Evolutionary conservation across 2,113 vertebrate species (phyloP).

Genomic region (Chrysochloris asiatica): DNA sequence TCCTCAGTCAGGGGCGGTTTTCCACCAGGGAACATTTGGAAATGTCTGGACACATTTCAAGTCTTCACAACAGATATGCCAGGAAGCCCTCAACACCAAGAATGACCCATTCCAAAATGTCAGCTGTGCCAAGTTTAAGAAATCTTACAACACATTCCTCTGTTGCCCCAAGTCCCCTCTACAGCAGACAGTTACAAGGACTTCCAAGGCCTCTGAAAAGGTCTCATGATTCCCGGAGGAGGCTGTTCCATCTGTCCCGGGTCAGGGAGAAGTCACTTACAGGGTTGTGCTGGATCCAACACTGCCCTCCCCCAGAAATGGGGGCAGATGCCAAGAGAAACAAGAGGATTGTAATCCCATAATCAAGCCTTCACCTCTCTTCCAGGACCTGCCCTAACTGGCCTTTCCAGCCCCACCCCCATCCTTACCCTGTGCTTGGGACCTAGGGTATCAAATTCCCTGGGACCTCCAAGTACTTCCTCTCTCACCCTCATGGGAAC

Average conservation of each 20-base stretch:
- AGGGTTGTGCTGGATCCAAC: not conserved
- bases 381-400: slow-evolving; percentile 6
- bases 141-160: too few species aligned
- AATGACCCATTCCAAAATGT: not conserved
- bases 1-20: not conserved
- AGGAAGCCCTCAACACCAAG: not conserved
- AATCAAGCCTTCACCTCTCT: not conserved
- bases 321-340: slow-evolving; percentile 14
- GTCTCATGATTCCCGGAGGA: not conserved
- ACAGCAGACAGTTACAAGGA: not conserved
- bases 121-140: not conserved
- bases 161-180: not conserved
- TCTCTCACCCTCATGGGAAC: not conserved
- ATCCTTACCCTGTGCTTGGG: not conserved
- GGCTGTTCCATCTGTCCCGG: not conserved
- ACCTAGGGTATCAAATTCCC: slow-evolving; percentile 28
- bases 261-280: not conserved
- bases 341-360: not conserved
- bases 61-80: not conserved
- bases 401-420: slow-evolving; percentile 9
- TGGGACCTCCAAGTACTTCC: not conserved
- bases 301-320: not conserved
- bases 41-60: not conserved
- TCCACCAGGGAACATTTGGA: not conserved
- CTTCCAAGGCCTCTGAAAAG: not conserved